A percentile compares a stretch with the other conserved stretches of the same genome.
Evolutionary conservation across 1,140 invertebrate genomes (phyloP).

Genomic region (Sinonovacula constricta): DNA sequence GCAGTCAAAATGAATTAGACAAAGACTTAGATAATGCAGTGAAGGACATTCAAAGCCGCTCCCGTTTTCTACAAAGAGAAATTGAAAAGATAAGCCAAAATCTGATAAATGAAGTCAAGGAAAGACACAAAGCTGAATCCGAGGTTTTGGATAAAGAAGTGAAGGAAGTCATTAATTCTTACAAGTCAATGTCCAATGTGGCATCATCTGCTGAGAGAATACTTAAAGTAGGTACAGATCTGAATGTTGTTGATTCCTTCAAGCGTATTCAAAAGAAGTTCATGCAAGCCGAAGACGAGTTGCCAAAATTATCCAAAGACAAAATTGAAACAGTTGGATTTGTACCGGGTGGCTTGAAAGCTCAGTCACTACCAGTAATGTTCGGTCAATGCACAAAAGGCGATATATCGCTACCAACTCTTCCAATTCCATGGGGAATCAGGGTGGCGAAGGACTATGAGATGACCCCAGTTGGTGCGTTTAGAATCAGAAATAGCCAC

Average conservation of each 20-base stretch:
- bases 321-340: conserved; percentile 55
- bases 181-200: conserved; percentile 54
- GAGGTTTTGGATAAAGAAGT: conserved; percentile 56
- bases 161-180: conserved; percentile 47
- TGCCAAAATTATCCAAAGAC: conserved; percentile 46
- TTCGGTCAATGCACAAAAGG: conserved; percentile 56
- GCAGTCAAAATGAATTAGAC: conserved; percentile 50
- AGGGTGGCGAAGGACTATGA: conserved; percentile 58
- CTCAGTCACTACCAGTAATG: conserved; percentile 51
- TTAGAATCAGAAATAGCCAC: conserved; percentile 49
- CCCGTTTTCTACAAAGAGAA: conserved; percentile 55
- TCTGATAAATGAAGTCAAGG: conserved; percentile 52
- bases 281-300: conserved; percentile 58
- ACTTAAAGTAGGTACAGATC: conserved; percentile 54
- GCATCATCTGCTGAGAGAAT: conserved; percentile 57
- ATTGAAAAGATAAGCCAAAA: conserved; percentile 59
- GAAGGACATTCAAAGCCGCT: conserved; percentile 54
- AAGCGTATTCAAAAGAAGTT: conserved; percentile 59
- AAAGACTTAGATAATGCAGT: conserved; percentile 53
- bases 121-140: conserved; percentile 47
- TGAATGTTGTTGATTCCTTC: conserved; percentile 54
- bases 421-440: conserved; percentile 62
- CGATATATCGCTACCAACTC: conserved; percentile 54
- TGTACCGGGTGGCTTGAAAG: conserved; percentile 51
- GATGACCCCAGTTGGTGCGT: conserved; percentile 53